phyloP scores from a whole-genome alignment of 2,797 vertebrate species.

The Clamator glandarius region DNA sequence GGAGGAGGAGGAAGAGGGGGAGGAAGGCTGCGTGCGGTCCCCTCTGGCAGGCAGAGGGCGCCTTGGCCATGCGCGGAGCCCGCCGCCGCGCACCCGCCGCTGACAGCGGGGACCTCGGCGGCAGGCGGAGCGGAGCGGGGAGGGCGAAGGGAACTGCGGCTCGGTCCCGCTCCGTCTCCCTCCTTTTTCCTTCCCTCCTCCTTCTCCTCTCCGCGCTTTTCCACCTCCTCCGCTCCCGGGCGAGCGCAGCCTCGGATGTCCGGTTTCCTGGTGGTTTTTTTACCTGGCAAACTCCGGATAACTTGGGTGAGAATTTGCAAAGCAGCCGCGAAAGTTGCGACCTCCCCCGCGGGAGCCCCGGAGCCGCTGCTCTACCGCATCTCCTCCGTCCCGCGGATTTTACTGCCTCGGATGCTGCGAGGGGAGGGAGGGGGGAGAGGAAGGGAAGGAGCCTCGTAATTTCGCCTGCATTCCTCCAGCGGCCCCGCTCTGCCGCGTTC shows the following conservation, averaged over 20 bases:
- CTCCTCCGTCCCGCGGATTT: slow-evolving; percentile 55
- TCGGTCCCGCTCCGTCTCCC: neutral
- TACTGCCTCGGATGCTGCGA: slow-evolving; percentile 36
- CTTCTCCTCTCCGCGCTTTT: slow-evolving; percentile 10
- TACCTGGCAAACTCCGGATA: slow-evolving; percentile 61
- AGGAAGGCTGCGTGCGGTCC: slow-evolving; percentile 32
- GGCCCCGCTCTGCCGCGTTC: neutral
- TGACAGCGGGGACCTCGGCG: neutral
- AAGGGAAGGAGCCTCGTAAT: slow-evolving; percentile 18
- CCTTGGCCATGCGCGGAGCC: slow-evolving; percentile 74
- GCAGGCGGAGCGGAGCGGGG: neutral
- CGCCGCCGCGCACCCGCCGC: slow-evolving; percentile 14
- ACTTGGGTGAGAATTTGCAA: slow-evolving; percentile 37
- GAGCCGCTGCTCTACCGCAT: slow-evolving; percentile 36
- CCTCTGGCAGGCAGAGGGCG: slow-evolving; percentile 78
- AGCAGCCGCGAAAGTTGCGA: slow-evolving; percentile 53
- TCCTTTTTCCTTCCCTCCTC: neutral
- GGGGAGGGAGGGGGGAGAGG: slow-evolving; percentile 26
- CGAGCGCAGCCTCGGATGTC: slow-evolving; percentile 74
- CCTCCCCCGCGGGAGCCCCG: neutral
- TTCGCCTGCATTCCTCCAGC: slow-evolving; percentile 6
- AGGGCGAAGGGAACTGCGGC: neutral
- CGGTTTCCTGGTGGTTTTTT: slow-evolving; percentile 72
- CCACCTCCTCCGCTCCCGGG: slow-evolving; percentile 55
- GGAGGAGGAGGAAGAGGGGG: neutral